phyloP scores from a whole-genome alignment of 2,888 invertebrate genomes.

The Lamellibrachia columna region DNA sequence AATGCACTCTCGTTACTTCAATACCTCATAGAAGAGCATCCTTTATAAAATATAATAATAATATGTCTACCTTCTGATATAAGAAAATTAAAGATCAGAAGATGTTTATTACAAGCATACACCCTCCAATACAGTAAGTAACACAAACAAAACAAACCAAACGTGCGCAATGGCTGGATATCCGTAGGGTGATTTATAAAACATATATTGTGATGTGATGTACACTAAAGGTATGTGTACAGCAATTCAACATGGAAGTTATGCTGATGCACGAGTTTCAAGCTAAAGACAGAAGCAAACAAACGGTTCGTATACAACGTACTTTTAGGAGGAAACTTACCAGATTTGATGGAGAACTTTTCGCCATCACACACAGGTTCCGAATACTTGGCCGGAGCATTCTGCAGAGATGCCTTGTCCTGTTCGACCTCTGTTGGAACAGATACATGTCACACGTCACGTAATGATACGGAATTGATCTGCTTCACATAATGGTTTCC shows the following conservation, averaged over 20 bases:
- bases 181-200: neutral
- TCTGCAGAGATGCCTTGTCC: slow-evolving; percentile 78
- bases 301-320: neutral
- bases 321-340: neutral
- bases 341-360: slow-evolving; percentile 31
- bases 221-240: neutral
- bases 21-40: neutral
- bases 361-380: slow-evolving; percentile 66
- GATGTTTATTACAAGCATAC: neutral
- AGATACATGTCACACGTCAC: neutral
- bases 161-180: neutral
- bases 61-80: neutral
- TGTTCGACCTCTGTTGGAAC: slow-evolving; percentile 72
- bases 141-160: neutral
- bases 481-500: too few species aligned
- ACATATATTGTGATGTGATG: neutral
- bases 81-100: neutral
- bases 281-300: neutral
- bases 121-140: neutral
- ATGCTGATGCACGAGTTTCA: neutral
- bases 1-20: neutral
- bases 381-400: slow-evolving; percentile 80
- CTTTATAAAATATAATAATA: neutral
- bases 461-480: neutral
- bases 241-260: neutral